These are phyloP conservation scores for Dryas iulia DNA, from an alignment of 1,140 invertebrate genomes.

Conservation along the genomic window DNA sequence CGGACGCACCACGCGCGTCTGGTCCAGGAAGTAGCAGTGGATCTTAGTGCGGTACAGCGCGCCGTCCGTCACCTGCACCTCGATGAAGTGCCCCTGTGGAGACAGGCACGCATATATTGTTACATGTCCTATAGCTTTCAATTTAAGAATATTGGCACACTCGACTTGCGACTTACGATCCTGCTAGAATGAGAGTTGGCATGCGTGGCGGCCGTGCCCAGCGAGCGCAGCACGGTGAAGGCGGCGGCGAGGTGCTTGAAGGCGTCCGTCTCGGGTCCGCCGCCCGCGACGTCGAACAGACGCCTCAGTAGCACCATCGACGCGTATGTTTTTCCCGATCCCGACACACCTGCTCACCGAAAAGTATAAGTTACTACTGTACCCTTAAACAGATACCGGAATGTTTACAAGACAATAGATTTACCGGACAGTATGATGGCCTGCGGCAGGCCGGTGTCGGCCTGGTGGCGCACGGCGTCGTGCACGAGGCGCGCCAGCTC, in stretches of 20 bases:
- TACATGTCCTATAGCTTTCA: too few relatives aligned
- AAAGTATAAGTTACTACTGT: not conserved
- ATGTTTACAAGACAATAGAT: not conserved
- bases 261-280: slow-evolving; percentile 96
- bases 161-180: slow-evolving; percentile 85
- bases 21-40: slow-evolving; percentile 96
- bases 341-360: slow-evolving; percentile 79
- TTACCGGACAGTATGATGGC: slow-evolving; percentile 88
- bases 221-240: slow-evolving; percentile 94
- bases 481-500: slow-evolving; percentile 93
- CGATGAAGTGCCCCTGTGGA: slow-evolving; percentile 94
- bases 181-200: slow-evolving; percentile 96
- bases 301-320: slow-evolving; percentile 95
- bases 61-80: slow-evolving; percentile 97
- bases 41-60: slow-evolving; percentile 97
- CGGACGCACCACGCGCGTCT: slow-evolving; percentile 93
- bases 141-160: too few relatives aligned
- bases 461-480: slow-evolving; percentile 95
- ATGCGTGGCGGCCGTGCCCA: slow-evolving; percentile 94
- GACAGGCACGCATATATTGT: too few relatives aligned
- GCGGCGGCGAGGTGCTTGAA: slow-evolving; percentile 97
- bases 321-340: slow-evolving; percentile 96
- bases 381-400: not conserved
- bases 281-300: slow-evolving; percentile 95
- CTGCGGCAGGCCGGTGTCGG: slow-evolving; percentile 96